Evolutionary conservation across 2,888 invertebrate genomes (phyloP).

Genomic region (Listrodromus nycthemerus): DNA sequence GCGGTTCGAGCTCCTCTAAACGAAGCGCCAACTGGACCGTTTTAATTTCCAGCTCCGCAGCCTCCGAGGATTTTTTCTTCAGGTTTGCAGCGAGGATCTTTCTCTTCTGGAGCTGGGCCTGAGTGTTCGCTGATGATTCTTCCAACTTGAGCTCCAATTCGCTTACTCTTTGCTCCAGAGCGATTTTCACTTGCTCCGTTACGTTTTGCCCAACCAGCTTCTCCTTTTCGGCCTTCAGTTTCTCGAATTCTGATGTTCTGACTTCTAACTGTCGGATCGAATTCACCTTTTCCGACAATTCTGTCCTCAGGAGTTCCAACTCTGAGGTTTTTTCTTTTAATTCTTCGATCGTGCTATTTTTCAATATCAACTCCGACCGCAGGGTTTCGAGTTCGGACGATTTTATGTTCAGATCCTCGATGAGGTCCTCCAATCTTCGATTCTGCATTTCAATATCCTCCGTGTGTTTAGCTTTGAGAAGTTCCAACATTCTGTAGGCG

Average conservation of each 20-base stretch:
- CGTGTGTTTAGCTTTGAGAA: slow-evolving; percentile 81
- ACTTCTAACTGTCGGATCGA: slow-evolving; percentile 83
- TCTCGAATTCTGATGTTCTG: slow-evolving; percentile 83
- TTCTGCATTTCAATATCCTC: slow-evolving; percentile 84
- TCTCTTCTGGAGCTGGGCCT: slow-evolving; percentile 90
- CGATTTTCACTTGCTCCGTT: slow-evolving; percentile 79
- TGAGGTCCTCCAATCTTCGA: slow-evolving; percentile 83
- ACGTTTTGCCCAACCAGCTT: slow-evolving; percentile 78
- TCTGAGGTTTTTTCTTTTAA: slow-evolving; percentile 84
- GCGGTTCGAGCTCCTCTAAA: slow-evolving; percentile 82
- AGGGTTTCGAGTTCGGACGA: slow-evolving; percentile 82
- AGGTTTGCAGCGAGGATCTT: slow-evolving; percentile 92
- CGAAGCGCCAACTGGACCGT: slow-evolving; percentile 14
- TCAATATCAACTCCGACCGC: slow-evolving; percentile 81
- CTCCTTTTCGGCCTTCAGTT: slow-evolving; percentile 81
- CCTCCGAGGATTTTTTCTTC: slow-evolving; percentile 88
- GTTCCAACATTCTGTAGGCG: slow-evolving; percentile 85
- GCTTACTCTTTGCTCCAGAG: slow-evolving; percentile 80
- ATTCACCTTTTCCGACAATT: slow-evolving; percentile 84
- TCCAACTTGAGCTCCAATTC: slow-evolving; percentile 83
- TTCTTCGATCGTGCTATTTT: slow-evolving; percentile 82
- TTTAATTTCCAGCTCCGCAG: slow-evolving; percentile 8
- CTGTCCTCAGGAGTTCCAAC: slow-evolving; percentile 79
- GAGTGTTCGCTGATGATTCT: slow-evolving; percentile 87
- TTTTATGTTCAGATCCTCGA: slow-evolving; percentile 84